These are phyloP conservation scores for Pardosa pseudoannulata DNA, from an alignment of 2,888 invertebrate species.

Conservation along the genomic window DNA sequence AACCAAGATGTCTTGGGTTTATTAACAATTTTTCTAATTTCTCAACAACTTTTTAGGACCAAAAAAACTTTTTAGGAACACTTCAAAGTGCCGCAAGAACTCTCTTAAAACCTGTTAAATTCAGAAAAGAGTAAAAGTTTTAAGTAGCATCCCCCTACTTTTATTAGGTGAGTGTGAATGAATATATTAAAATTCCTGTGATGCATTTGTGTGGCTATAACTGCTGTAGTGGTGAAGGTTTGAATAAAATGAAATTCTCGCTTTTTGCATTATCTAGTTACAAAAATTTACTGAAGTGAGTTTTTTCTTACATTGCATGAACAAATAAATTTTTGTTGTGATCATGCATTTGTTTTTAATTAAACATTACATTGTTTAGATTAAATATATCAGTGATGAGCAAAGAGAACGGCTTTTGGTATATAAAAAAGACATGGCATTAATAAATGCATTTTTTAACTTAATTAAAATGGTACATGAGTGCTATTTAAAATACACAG, in stretches of 20 bases:
- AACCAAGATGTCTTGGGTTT: conserved; percentile 45
- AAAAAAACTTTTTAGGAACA: conserved; percentile 70
- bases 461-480: too few species aligned
- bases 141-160: conserved; percentile 52
- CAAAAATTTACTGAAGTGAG: too few species aligned
- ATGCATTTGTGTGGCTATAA: conserved; percentile 41
- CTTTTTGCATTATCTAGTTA: too few species aligned
- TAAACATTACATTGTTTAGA: too few species aligned
- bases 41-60: conserved; percentile 69
- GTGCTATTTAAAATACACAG: too few species aligned
- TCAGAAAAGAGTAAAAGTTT: conserved; percentile 60
- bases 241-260: neutral
- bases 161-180: conserved; percentile 69
- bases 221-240: conserved; percentile 14
- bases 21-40: conserved; percentile 65
- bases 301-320: too few species aligned
- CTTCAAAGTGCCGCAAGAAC: conserved; percentile 66
- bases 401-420: too few species aligned
- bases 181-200: conserved; percentile 48
- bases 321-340: too few species aligned
- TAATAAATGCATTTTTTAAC: too few species aligned
- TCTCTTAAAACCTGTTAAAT: conserved; percentile 68
- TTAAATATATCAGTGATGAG: too few species aligned
- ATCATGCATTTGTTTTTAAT: too few species aligned
- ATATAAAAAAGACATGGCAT: too few species aligned